phyloP scores from a whole-genome alignment of 1,140 invertebrate genomes.

The Sitophilus oryzae region DNA sequence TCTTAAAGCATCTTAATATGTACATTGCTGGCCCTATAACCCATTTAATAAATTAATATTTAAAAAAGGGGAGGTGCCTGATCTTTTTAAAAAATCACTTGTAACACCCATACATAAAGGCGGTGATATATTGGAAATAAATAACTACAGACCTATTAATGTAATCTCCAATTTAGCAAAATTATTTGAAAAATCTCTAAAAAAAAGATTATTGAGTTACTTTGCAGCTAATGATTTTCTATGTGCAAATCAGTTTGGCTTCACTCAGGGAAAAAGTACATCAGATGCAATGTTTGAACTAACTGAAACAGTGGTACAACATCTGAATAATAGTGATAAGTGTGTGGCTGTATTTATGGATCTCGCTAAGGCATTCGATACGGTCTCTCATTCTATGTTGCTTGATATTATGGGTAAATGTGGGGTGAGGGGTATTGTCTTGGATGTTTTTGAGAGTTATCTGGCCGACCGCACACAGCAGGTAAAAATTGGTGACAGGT shows the following conservation, averaged over 20 bases:
- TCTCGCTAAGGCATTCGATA: slow-evolving; percentile 18
- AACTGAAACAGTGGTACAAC: slow-evolving; percentile 19
- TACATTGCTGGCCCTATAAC: too few relatives aligned
- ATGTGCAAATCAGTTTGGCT: slow-evolving; percentile 26
- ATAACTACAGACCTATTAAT: too few relatives aligned
- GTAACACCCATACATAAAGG: too few relatives aligned
- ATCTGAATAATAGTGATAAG: slow-evolving; percentile 7
- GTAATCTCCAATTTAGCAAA: too few relatives aligned
- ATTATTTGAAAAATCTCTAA: too few relatives aligned
- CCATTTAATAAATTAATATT: too few relatives aligned
- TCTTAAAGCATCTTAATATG: too few relatives aligned
- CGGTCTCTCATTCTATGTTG: slow-evolving; percentile 11
- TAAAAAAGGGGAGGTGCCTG: too few relatives aligned
- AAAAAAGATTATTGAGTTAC: too few relatives aligned
- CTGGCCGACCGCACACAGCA: slow-evolving; percentile 1
- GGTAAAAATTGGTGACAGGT: neutral
- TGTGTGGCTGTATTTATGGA: slow-evolving; percentile 11
- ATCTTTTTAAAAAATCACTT: too few relatives aligned
- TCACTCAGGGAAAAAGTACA: slow-evolving; percentile 12
- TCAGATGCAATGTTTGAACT: slow-evolving; percentile 5
- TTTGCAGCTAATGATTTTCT: too few relatives aligned
- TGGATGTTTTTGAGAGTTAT: slow-evolving; percentile 11
- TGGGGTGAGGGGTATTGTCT: slow-evolving; percentile 1
- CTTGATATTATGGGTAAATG: slow-evolving; percentile 3
- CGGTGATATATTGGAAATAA: too few relatives aligned